Percentiles rank a stretch among this genome's conserved stretches.
These are phyloP conservation scores for Crotalus horridus DNA, from an alignment of 2,113 vertebrate genomes.

Conservation along the genomic window DNA sequence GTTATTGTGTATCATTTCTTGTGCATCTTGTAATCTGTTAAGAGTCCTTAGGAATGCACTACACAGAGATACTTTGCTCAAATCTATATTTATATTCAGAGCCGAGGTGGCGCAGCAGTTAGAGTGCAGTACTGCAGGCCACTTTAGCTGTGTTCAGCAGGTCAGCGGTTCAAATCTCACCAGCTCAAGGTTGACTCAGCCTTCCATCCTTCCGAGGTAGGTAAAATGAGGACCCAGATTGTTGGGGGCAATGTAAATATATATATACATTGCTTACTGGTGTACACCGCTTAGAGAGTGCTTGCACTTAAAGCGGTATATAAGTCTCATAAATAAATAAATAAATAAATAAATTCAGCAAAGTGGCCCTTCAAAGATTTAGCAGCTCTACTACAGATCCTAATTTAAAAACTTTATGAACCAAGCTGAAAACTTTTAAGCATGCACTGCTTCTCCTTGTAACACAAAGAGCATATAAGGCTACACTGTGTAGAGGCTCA, in stretches of 20 bases:
- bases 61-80: not conserved
- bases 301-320: too few species aligned
- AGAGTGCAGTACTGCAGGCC: too few species aligned
- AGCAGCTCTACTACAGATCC: not conserved
- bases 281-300: too few species aligned
- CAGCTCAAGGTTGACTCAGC: too few species aligned
- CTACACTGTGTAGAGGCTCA: not conserved
- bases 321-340: too few species aligned
- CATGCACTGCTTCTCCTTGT: not conserved
- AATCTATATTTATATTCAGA: not conserved
- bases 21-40: not conserved
- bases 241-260: too few species aligned
- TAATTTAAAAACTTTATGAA: not conserved
- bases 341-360: not conserved
- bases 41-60: not conserved
- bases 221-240: too few species aligned
- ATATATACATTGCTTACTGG: too few species aligned
- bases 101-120: too few species aligned
- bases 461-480: not conserved
- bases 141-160: too few species aligned
- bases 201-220: too few species aligned
- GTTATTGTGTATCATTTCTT: not conserved
- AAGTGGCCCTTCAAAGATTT: not conserved
- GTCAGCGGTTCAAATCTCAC: too few species aligned
- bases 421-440: not conserved